phyloP scores from a whole-genome alignment of 1,140 invertebrate species.

The Meloidogyne exigua region DNA sequence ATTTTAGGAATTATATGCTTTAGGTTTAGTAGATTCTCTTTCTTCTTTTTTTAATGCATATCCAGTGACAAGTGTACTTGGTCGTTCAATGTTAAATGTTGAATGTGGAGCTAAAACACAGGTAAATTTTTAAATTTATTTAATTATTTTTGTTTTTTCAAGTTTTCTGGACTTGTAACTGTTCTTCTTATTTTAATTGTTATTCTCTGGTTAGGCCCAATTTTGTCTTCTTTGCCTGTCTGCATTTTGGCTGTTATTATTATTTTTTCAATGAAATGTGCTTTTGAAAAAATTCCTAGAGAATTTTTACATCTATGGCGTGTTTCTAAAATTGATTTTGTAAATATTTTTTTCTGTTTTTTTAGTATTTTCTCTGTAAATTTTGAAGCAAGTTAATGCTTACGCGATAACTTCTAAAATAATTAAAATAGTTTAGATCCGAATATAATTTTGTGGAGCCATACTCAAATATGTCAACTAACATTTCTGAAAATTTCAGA shows the following conservation, averaged over 20 bases:
- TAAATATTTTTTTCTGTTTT: constrained; percentile 25
- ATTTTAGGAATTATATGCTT: constrained; percentile 67
- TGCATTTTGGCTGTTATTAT: constrained; percentile 51
- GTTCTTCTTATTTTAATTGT: constrained; percentile 65
- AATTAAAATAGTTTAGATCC: no score
- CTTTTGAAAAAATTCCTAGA: constrained; percentile 46
- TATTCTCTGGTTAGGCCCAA: constrained; percentile 66
- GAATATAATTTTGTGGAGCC: no score
- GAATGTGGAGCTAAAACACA: constrained; percentile 66
- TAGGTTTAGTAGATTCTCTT: constrained; percentile 66
- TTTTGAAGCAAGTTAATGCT: no score
- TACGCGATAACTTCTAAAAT: no score
- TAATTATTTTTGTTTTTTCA: constrained; percentile 27
- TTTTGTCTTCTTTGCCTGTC: constrained; percentile 66
- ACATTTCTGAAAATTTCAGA: no score
- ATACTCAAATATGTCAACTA: no score
- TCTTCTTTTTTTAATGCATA: constrained; percentile 68
- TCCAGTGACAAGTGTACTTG: constrained; percentile 63
- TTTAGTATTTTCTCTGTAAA: no score
- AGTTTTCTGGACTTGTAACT: constrained; percentile 51
- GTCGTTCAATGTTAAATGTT: constrained; percentile 66
- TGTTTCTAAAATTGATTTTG: constrained; percentile 53
- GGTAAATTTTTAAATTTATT: background rate
- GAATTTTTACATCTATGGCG: constrained; percentile 52
- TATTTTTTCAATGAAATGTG: constrained; percentile 46